Conservation (phyloP, 2,113 vertebrate species). For the Calypte anna region DNA sequence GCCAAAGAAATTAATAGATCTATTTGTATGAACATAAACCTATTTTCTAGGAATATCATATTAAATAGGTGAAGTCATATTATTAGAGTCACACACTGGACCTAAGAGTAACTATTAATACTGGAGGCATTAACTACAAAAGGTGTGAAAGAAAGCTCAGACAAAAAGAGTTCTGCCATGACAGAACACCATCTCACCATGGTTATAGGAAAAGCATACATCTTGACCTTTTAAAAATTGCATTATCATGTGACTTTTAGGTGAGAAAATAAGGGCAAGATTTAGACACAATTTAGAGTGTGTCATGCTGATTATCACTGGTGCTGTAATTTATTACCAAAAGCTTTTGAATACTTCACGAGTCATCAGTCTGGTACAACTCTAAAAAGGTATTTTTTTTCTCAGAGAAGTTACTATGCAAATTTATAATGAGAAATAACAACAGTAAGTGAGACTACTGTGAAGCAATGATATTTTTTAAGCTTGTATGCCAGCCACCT, state of each 20-base stretch:
- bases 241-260: constrained; percentile 22
- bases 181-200: background rate
- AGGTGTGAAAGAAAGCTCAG: background rate
- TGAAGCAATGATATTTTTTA: background rate
- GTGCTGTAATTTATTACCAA: background rate
- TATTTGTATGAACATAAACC: background rate
- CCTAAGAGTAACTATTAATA: background rate
- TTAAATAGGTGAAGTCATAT: background rate
- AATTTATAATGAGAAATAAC: background rate
- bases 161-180: background rate
- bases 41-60: background rate
- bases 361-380: background rate
- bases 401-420: background rate
- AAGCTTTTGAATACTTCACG: background rate
- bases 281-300: background rate
- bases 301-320: background rate
- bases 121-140: background rate
- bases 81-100: background rate
- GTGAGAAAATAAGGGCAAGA: background rate
- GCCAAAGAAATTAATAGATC: background rate
- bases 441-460: background rate
- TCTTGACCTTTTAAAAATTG: background rate
- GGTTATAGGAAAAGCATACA: background rate
- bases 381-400: background rate
- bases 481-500: rapidly evolving